Evolutionary conservation across 2,797 vertebrate species (phyloP).

Genomic region (Chelon labrosus): DNA sequence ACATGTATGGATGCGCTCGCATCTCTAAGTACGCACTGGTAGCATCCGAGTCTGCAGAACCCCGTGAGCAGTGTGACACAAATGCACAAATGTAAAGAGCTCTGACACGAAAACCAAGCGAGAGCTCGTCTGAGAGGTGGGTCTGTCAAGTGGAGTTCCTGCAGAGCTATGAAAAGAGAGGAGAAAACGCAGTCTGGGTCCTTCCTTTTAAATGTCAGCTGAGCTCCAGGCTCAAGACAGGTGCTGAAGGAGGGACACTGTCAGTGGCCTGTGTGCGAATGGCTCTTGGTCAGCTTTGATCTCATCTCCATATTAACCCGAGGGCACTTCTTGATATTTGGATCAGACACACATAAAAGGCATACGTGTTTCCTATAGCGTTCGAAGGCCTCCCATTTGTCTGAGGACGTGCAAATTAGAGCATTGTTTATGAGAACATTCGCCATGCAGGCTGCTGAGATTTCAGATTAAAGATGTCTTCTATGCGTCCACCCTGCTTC

Average conservation of each 20-base stretch:
- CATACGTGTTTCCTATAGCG: slow-evolving; percentile 7
- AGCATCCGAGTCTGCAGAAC: slow-evolving; percentile 4
- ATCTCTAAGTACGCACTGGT: not conserved
- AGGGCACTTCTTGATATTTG: slow-evolving; percentile 70
- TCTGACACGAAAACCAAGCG: slow-evolving; percentile 47
- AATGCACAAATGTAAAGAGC: slow-evolving; percentile 26
- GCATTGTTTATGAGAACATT: slow-evolving; percentile 12
- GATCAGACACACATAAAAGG: slow-evolving; percentile 35
- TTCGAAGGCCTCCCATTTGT: slow-evolving; percentile 48
- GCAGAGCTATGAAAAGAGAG: slow-evolving; percentile 35
- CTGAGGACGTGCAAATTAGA: slow-evolving; percentile 6
- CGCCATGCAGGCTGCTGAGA: not conserved
- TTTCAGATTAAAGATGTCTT: slow-evolving; percentile 8
- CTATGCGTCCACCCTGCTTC: not conserved
- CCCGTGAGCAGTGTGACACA: slow-evolving; percentile 15
- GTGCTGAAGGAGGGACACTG: slow-evolving; percentile 41
- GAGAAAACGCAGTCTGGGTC: slow-evolving; percentile 34
- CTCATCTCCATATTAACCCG: slow-evolving; percentile 66
- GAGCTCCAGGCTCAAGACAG: slow-evolving; percentile 58
- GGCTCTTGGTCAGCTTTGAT: slow-evolving; percentile 70
- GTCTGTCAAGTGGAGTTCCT: slow-evolving; percentile 60
- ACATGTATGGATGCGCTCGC: slow-evolving; percentile 2
- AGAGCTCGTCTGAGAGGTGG: slow-evolving; percentile 35
- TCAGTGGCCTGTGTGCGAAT: slow-evolving; percentile 57
- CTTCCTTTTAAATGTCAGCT: slow-evolving; percentile 73